Conservation (phyloP, 2,113 vertebrate species). For the Cygnus atratus region DNA sequence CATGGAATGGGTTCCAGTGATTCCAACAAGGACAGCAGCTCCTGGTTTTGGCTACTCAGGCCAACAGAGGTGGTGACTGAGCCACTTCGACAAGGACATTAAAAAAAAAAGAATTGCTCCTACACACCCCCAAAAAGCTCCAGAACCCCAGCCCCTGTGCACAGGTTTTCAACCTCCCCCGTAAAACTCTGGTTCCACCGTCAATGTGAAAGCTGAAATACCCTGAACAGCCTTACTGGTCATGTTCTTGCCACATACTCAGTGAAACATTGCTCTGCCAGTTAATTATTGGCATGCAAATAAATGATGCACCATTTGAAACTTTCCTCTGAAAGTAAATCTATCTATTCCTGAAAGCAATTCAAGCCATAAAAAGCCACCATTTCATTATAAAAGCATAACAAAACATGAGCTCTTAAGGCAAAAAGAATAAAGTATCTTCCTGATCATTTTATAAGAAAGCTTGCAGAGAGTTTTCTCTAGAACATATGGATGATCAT, state of each 20-base stretch:
- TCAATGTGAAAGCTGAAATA: background rate
- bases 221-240: background rate
- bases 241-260: rapidly evolving
- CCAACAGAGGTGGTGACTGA: background rate
- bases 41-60: background rate
- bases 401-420: background rate
- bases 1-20: rapidly evolving
- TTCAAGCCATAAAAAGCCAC: rapidly evolving
- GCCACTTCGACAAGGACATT: too few relatives aligned
- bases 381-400: background rate
- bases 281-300: background rate
- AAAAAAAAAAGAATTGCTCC: too few relatives aligned
- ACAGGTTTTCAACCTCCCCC: background rate
- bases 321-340: background rate
- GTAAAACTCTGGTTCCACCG: background rate
- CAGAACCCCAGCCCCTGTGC: background rate
- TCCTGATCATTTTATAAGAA: background rate
- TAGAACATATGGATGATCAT: background rate
- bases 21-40: background rate
- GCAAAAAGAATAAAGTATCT: background rate
- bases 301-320: background rate
- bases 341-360: background rate
- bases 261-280: background rate
- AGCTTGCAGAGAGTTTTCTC: background rate
- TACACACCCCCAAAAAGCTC: too few relatives aligned